Evolutionary conservation across 53 echinoderm and acorn worm genomes (phyloP).

Genomic region (Paracentrotus lividus): DNA sequence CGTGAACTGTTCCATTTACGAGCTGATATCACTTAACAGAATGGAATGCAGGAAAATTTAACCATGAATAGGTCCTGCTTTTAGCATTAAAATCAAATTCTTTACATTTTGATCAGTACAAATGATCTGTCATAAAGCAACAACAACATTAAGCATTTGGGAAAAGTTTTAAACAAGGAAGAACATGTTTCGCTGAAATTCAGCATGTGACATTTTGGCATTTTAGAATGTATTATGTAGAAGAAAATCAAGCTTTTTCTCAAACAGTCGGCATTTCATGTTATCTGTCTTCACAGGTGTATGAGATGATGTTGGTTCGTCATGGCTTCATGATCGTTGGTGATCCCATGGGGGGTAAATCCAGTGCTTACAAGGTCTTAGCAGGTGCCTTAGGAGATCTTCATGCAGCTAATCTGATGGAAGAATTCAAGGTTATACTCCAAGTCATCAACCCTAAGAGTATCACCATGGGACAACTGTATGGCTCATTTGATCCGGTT

Average conservation of each 20-base stretch:
- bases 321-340: constrained; percentile 99
- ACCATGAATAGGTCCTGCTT: no score
- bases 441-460: constrained; percentile 96
- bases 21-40: neutral
- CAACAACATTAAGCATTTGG: no score
- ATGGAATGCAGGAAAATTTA: neutral
- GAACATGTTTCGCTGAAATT: no score
- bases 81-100: no score
- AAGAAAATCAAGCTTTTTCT: no score
- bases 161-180: no score
- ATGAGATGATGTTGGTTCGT: constrained; percentile 99
- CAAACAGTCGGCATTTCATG: neutral
- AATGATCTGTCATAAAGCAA: no score
- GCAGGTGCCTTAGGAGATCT: constrained; percentile 92
- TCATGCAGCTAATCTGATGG: constrained; percentile 91
- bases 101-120: no score
- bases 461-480: constrained; percentile 99
- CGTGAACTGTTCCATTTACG: no score
- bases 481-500: constrained; percentile 96
- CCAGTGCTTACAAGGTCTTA: constrained; percentile 91
- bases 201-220: no score
- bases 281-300: constrained; percentile 71
- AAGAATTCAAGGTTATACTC: constrained; percentile 83
- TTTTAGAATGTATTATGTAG: no score
- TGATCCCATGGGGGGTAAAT: constrained; percentile 98